phyloP scores from a whole-genome alignment of 2,113 vertebrate genomes.

The Mesembrinibis cayennensis region DNA sequence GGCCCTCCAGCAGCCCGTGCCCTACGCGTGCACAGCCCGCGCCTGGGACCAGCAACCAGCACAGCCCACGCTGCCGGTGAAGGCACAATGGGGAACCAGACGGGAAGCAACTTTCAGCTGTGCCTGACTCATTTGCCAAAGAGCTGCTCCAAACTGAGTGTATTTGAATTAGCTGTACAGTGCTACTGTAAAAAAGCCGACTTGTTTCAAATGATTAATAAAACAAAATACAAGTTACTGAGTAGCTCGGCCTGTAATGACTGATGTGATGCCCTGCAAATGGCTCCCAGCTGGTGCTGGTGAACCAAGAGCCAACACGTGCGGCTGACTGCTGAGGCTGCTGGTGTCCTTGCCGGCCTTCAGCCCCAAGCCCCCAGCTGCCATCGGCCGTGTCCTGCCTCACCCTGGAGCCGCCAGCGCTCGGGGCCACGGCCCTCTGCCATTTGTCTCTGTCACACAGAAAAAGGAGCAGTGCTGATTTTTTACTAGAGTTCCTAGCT shows the following conservation, averaged over 20 bases:
- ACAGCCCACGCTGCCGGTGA: background rate
- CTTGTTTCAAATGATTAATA: background rate
- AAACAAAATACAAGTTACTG: background rate
- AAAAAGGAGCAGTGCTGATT: background rate
- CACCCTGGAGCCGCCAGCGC: rapidly evolving
- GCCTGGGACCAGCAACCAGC: background rate
- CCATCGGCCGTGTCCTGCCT: background rate
- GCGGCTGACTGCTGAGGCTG: background rate
- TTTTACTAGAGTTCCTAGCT: background rate
- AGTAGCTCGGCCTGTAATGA: rapidly evolving
- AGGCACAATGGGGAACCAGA: background rate
- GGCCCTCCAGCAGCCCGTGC: background rate
- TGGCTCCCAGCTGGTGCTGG: background rate
- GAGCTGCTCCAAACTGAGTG: background rate
- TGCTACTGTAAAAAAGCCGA: background rate
- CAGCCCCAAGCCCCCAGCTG: background rate
- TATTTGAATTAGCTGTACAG: background rate
- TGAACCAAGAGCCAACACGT: background rate
- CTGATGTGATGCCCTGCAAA: background rate
- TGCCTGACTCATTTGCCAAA: background rate
- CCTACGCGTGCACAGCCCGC: background rate
- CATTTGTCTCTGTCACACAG: background rate
- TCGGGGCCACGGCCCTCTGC: background rate
- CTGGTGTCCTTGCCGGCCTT: background rate
- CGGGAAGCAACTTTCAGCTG: background rate